Evolutionary conservation across 2,797 vertebrate genomes (phyloP).

Genomic region (Sylvilagus floridanus): DNA sequence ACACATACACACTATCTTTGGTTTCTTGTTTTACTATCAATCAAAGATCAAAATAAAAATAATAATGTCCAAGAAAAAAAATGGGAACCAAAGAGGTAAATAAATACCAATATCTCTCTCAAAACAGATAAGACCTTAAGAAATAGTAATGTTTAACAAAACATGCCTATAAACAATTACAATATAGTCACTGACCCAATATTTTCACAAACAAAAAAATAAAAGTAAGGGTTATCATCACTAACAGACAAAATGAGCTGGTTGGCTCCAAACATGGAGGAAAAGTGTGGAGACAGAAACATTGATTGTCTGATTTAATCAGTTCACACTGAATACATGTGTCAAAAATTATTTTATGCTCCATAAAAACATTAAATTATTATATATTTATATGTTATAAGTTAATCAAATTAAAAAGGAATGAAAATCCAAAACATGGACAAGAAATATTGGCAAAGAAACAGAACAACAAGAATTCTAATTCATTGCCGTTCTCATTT

Average conservation of each 20-base stretch:
- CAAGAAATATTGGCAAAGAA: not conserved
- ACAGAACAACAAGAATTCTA: not conserved
- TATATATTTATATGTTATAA: too few species aligned
- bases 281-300: too few species aligned
- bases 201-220: slow-evolving; percentile 13
- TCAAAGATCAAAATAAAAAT: not conserved
- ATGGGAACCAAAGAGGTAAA: not conserved
- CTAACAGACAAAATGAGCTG: not conserved
- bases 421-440: not conserved
- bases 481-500: not conserved
- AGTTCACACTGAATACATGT: too few species aligned
- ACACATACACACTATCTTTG: not conserved
- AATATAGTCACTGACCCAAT: not conserved
- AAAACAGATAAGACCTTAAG: not conserved
- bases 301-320: too few species aligned
- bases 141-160: slow-evolving; percentile 19
- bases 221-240: not conserved
- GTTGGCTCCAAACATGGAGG: too few species aligned
- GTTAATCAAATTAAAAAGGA: too few species aligned
- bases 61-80: not conserved
- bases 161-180: not conserved
- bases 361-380: too few species aligned
- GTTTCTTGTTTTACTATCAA: slow-evolving; percentile 26
- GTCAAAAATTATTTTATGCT: too few species aligned
- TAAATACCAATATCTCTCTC: slow-evolving; percentile 16